Evolutionary conservation across 2,888 invertebrate species (phyloP), one percentile per base, ranked within the genome.

Genomic region (Ceratothoa steindachneri): DNA sequence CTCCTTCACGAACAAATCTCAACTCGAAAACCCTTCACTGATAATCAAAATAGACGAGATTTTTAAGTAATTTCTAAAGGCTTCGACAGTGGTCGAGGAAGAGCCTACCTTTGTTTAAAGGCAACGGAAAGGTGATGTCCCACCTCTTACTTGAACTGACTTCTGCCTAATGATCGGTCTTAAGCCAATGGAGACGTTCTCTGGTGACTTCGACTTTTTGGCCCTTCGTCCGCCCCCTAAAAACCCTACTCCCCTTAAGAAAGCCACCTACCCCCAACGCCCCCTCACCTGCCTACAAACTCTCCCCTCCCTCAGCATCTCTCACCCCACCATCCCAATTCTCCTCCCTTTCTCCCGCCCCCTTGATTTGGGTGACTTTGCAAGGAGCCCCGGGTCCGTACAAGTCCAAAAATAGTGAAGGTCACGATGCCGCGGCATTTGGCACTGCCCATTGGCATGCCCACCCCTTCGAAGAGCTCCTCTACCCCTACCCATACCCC

Each of bases 151-250:
- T 60, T 24, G 60, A 60, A n/a, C n/a, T 60, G 60, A 60, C 2
- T n/a, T 60, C 60, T 1, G 60, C 3, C 60, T 55, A 55, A 7
- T 24, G 60, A 7, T 60, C 19, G 60, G 2, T 22, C 19, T 7
- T 24, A 7, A 4, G 2, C 22, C 27, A 4, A 7, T 2, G 60
- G 19, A 24, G 27, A 7, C 3, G 2, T 60, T 24, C 19, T 24
- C 22, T 24, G 12, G 27, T 24, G 60, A 22, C 2, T 60, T 60
- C 60, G 60, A 60, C 60, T 55, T 60, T n/a, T 60, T 60, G 60
- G 60, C 60, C 24, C 60, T 60, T 60, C 60, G 60, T 60, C 60
- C 60, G 60, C 60, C 2, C 60, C 60, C 2, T 60, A 24, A 60
- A n/a, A 22, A 12, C 60, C 60, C 60, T 24, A 1, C n/a, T 12